Evolutionary conservation across 2,797 vertebrate species (phyloP), one percentile per base, ranked within the genome.

Genomic region (Spinus pinus): DNA sequence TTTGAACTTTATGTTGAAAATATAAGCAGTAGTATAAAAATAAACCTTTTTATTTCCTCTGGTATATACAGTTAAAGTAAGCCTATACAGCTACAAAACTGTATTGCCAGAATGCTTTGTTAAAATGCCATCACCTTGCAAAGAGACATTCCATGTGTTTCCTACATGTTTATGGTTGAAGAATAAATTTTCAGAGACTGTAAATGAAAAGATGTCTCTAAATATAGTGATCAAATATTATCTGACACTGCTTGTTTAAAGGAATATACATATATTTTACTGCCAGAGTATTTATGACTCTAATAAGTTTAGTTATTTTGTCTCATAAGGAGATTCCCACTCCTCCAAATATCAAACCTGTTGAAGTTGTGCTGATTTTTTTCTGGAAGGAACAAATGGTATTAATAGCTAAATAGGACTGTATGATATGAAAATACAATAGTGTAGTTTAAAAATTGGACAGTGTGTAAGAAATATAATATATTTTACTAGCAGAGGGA

Each of bases 41-140:
- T 95, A 97, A 96, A 96, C 83, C 90, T 92, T 96, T 97, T 96
- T 97, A 97, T 97, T 96, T 97, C 95, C 67, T 96, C 57, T 96
- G 88, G 89, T 96, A 95, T 92, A 92, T 95, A 88, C 79, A 90
- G 93, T 96, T 96, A 96, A 97, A 96, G 86, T 92, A 96, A 94
- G 46, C 81, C 75, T 80, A 81, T 86, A 82, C 41, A 72, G 60
- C 93, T 93, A 94, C 95, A 85, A 95, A 96, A 91, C 90, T 3
- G 4, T 91, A 96, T 97, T 96, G 95, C 88, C 42, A 58, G 86
- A 73, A 39, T 61, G 93, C 94, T 96, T 95, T 95, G 94, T 96
- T 84, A 90, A 97, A 97, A 96, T 96, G 94, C 94, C 92, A 89
- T 96, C 94, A 87, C 84, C 88, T 92, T 95, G 88, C 73, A 91